phyloP scores from a whole-genome alignment of 2,797 vertebrate species.

The Poeciliopsis turneri region DNA sequence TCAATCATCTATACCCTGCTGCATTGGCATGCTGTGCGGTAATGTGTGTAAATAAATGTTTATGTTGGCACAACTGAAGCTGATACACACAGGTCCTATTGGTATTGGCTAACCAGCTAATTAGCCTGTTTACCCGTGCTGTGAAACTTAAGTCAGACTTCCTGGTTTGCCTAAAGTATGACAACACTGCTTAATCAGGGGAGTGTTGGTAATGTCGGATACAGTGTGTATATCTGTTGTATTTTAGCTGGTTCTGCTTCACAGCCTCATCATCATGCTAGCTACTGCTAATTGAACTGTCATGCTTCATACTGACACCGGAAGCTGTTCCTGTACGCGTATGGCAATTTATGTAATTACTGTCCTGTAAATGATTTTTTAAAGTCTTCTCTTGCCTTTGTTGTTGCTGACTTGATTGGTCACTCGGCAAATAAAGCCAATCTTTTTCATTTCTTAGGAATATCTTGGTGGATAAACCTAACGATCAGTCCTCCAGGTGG shows the following conservation, averaged over 20 bases:
- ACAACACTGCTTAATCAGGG: background rate
- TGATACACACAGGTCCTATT: background rate
- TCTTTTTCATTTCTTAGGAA: conserved; percentile 81
- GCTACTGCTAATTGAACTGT: background rate
- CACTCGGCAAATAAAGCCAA: background rate
- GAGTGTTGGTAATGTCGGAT: background rate
- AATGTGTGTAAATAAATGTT: background rate
- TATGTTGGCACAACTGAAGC: background rate
- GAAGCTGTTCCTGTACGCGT: background rate
- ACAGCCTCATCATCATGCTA: conserved; percentile 20
- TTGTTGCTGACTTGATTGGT: background rate
- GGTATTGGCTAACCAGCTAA: background rate
- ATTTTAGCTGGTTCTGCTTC: conserved; percentile 10
- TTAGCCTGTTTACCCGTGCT: background rate
- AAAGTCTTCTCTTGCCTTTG: background rate
- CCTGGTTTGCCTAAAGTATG: background rate
- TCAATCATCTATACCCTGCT: background rate
- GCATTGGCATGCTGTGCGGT: too few relatives aligned
- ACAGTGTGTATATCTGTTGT: background rate
- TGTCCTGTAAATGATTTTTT: background rate
- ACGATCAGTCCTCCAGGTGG: conserved; percentile 98
- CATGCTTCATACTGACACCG: background rate
- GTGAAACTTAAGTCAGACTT: background rate
- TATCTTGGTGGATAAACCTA: conserved; percentile 98
- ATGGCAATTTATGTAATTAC: background rate